A percentile compares a stretch with the other conserved stretches of the same genome.
These are phyloP conservation scores for Ploceus nigricollis DNA, from an alignment of 2,113 vertebrate species.

Conservation along the genomic window DNA sequence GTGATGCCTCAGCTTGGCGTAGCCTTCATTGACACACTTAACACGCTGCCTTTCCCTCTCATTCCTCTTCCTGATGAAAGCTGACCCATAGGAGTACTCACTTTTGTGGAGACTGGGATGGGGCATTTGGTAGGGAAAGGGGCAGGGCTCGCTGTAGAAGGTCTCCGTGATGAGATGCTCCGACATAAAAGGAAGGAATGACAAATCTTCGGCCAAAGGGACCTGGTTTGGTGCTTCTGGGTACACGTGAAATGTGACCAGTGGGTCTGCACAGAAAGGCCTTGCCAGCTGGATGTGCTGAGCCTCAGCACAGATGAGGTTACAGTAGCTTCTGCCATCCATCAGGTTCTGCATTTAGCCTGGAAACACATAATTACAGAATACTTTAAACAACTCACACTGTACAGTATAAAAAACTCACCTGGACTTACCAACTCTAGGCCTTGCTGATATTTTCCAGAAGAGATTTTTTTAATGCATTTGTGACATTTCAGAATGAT, in stretches of 20 bases:
- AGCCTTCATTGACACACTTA: constrained; percentile 81
- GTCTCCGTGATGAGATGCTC: constrained; percentile 51
- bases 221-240: constrained; percentile 55
- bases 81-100: constrained; percentile 66
- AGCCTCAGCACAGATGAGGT: constrained; percentile 51
- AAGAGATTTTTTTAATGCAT: neutral
- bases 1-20: constrained; percentile 75
- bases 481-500: neutral
- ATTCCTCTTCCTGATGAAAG: constrained; percentile 79
- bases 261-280: constrained; percentile 65
- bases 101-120: constrained; percentile 30
- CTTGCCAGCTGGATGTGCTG: constrained; percentile 39
- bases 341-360: constrained; percentile 53
- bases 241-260: constrained; percentile 50
- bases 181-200: constrained; percentile 54
- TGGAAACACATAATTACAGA: constrained; percentile 47
- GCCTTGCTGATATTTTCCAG: neutral
- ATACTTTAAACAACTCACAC: neutral
- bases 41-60: constrained; percentile 80
- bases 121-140: constrained; percentile 51
- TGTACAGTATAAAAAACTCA: neutral
- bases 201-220: constrained; percentile 64
- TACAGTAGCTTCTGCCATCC: constrained; percentile 54
- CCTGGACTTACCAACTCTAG: neutral
- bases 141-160: constrained; percentile 51